Evolutionary conservation across 2,888 invertebrate species (phyloP).

Genomic region (Drosophila nr. perissopoda): DNA sequence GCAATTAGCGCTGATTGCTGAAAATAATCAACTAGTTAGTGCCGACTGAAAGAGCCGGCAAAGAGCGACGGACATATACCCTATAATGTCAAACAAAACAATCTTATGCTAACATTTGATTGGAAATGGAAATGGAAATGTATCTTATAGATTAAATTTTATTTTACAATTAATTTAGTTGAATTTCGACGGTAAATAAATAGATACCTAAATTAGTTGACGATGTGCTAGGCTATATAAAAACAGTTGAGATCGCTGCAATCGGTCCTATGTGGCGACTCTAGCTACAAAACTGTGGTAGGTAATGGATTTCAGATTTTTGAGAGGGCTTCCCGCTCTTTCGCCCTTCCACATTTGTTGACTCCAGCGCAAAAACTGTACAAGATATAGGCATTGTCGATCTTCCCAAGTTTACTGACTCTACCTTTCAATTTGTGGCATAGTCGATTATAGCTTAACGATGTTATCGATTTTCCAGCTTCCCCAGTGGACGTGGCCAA

Average conservation of each 20-base stretch:
- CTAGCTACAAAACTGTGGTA: no score
- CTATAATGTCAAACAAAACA: slow-evolving; percentile 2
- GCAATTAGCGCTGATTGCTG: slow-evolving; percentile 49
- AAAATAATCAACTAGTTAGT: slow-evolving; percentile 9
- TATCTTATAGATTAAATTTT: neutral
- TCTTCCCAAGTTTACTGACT: neutral
- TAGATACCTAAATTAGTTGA: no score
- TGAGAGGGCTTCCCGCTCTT: no score
- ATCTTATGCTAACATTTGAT: neutral
- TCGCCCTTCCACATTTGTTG: neutral
- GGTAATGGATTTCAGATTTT: no score
- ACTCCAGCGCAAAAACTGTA: neutral
- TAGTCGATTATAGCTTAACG: neutral
- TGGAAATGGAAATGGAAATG: neutral
- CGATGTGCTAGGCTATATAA: no score
- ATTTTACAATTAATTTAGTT: no score
- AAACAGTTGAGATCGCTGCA: no score
- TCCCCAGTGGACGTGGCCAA: neutral
- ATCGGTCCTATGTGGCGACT: no score
- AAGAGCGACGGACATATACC: neutral
- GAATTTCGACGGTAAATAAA: no score
- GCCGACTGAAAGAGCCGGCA: neutral
- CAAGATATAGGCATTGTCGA: neutral
- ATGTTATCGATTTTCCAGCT: neutral
- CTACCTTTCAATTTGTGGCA: neutral